Evolutionary conservation across 1,140 invertebrate genomes (phyloP).

Genomic region (Pseudomyrmex flavicornis): DNA sequence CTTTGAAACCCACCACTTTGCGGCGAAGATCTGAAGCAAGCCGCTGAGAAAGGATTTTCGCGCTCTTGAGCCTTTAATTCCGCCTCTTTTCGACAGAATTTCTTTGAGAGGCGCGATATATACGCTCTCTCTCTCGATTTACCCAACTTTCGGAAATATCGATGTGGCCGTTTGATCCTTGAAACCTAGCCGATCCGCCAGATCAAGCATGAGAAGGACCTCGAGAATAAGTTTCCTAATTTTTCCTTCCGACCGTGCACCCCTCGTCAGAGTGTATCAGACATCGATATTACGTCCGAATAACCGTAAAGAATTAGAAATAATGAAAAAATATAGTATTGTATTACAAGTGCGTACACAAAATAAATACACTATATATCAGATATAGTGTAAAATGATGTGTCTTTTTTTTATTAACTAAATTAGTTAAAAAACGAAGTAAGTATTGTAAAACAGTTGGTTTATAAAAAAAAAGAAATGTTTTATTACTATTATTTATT

Average conservation of each 20-base stretch:
- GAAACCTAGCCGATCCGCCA: slow-evolving; percentile 50
- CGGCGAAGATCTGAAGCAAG: slow-evolving; percentile 75
- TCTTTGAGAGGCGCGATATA: slow-evolving; percentile 11
- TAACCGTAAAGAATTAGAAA: slow-evolving; percentile 40
- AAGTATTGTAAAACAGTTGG: background rate
- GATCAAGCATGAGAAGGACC: slow-evolving; percentile 51
- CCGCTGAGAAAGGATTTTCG: slow-evolving; percentile 81
- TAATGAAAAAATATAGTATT: slow-evolving; percentile 23
- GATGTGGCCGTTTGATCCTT: slow-evolving; percentile 56
- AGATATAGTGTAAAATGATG: background rate
- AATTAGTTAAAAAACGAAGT: background rate
- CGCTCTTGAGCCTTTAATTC: slow-evolving; percentile 79
- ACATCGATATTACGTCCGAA: slow-evolving; percentile 37
- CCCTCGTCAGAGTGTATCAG: slow-evolving; percentile 20
- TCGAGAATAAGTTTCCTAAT: slow-evolving; percentile 60
- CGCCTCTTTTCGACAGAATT: slow-evolving; percentile 46
- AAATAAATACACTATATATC: too few species aligned
- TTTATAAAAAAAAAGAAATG: background rate
- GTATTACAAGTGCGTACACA: too few species aligned
- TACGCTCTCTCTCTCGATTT: slow-evolving; percentile 40
- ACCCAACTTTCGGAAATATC: slow-evolving; percentile 53
- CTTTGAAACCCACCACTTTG: slow-evolving; percentile 78
- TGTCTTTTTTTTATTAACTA: background rate
- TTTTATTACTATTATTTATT: background rate
- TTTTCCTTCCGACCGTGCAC: slow-evolving; percentile 24